phyloP scores from a whole-genome alignment of 2,888 invertebrate genomes.

The Heliconius aoede region DNA sequence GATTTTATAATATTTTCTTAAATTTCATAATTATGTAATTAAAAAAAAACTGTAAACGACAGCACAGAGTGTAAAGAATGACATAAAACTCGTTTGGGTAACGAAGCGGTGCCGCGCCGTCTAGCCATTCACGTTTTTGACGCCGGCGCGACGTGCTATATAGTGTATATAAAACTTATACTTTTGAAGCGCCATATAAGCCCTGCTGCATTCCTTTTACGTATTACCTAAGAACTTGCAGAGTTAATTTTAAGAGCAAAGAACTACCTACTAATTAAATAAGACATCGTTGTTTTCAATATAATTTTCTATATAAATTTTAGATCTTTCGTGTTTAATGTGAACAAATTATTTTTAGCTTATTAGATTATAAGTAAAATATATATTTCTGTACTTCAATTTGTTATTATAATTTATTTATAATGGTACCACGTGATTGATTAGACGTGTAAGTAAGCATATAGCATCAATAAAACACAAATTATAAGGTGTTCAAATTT shows the following conservation, averaged over 20 bases:
- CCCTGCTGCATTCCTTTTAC: slow-evolving; percentile 16
- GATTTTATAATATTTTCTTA: too few species aligned
- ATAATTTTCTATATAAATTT: not conserved
- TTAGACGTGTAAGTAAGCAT: too few species aligned
- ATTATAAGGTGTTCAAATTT: too few species aligned
- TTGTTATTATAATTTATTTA: not conserved
- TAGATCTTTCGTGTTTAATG: not conserved
- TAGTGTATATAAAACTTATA: slow-evolving; percentile 42
- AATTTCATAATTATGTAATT: too few species aligned
- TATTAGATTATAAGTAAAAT: not conserved
- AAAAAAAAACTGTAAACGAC: slow-evolving; percentile 14
- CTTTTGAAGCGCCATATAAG: slow-evolving; percentile 19
- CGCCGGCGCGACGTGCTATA: slow-evolving; percentile 55
- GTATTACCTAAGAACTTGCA: slow-evolving; percentile 9
- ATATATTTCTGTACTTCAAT: not conserved
- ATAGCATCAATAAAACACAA: too few species aligned
- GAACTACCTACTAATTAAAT: not conserved
- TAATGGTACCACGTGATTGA: too few species aligned
- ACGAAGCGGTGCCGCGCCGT: slow-evolving; percentile 71
- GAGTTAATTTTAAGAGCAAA: not conserved
- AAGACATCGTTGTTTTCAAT: not conserved
- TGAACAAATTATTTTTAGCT: not conserved
- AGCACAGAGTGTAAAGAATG: slow-evolving; percentile 35
- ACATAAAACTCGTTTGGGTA: slow-evolving; percentile 57
- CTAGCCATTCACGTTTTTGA: slow-evolving; percentile 63